These are phyloP conservation scores for Aphidius gifuensis DNA, from an alignment of 1,140 invertebrate species.

Conservation along the genomic window DNA sequence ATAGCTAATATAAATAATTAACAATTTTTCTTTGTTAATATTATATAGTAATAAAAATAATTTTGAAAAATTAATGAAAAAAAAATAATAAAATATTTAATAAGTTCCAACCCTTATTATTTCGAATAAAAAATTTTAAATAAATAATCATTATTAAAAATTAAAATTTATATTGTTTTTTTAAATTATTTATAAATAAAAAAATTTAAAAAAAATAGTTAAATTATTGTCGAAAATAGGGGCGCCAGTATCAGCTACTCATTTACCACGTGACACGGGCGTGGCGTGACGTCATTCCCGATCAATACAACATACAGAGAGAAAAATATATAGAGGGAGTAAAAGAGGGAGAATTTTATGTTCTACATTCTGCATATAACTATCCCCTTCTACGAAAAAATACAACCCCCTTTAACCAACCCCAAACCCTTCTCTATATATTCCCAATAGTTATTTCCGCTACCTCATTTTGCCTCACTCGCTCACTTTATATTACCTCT, in stretches of 20 bases:
- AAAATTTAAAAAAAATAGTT: no score
- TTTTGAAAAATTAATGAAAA: no score
- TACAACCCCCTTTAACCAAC: neutral
- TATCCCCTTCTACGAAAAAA: neutral
- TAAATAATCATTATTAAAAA: no score
- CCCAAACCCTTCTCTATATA: constrained; percentile 5
- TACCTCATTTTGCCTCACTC: constrained; percentile 7
- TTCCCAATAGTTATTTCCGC: constrained; percentile 1
- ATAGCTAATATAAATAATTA: no score
- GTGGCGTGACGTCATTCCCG: constrained; percentile 52
- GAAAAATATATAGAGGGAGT: no score
- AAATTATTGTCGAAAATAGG: constrained; percentile 4
- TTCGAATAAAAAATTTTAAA: no score
- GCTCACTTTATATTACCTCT: constrained; percentile 13
- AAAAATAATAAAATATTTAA: no score
- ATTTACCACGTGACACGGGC: constrained; percentile 53
- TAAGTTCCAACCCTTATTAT: no score
- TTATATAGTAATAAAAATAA: no score
- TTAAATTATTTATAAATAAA: no score
- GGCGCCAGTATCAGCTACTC: constrained; percentile 31
- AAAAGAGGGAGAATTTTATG: constrained; percentile 24
- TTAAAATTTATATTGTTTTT: no score
- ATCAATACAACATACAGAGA: constrained; percentile 47
- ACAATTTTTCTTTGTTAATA: no score
- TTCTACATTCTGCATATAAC: constrained; percentile 19